These are phyloP conservation scores for Pelodiscus sinensis DNA, from an alignment of 2,113 vertebrate genomes.

Conservation along the genomic window DNA sequence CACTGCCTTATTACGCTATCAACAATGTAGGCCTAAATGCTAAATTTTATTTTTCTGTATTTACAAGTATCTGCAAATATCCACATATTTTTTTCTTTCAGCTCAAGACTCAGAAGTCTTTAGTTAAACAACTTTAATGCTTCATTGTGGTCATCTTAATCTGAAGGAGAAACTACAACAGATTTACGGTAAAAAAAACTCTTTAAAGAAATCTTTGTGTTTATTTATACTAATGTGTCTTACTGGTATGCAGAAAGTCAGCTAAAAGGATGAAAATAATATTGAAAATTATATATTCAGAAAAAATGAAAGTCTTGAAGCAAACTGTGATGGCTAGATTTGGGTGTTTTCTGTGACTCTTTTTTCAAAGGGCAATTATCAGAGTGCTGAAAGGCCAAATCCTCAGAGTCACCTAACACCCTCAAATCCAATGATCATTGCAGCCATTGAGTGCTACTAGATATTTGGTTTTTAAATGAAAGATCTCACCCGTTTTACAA, in stretches of 20 bases:
- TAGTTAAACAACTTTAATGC: background rate
- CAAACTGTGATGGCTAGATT: background rate
- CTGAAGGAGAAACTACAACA: background rate
- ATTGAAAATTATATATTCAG: background rate
- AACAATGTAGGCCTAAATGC: background rate
- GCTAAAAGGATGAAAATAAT: background rate
- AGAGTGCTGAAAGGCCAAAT: background rate
- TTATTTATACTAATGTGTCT: background rate
- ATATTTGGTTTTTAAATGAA: background rate
- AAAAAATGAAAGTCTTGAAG: background rate
- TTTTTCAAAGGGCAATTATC: background rate
- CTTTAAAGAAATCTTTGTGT: background rate
- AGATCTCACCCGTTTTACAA: background rate
- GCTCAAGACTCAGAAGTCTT: background rate
- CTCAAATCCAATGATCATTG: background rate
- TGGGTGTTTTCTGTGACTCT: background rate
- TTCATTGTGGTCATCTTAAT: background rate
- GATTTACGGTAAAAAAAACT: background rate
- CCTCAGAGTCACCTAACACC: background rate
- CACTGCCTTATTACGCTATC: slow-evolving; percentile 33
- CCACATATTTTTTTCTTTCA: background rate
- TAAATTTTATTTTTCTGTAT: slow-evolving; percentile 19
- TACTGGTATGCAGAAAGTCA: background rate
- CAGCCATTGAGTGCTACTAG: background rate
- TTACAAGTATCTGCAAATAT: background rate